phyloP scores from a whole-genome alignment of 2,888 invertebrate genomes.

The Therioaphis trifolii region DNA sequence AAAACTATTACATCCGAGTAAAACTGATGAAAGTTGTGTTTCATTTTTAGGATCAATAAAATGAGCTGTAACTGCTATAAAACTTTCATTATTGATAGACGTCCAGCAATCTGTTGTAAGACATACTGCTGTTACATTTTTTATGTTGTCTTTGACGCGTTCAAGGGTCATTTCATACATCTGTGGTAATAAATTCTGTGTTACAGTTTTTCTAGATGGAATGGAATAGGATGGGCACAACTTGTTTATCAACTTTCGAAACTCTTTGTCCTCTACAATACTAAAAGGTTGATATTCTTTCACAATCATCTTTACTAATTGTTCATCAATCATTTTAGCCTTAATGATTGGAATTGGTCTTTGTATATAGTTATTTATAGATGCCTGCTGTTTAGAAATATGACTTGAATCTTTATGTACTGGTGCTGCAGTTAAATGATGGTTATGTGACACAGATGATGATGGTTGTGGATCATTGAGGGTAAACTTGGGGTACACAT shows the following conservation, averaged over 20 bases:
- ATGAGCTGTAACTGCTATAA: conserved; percentile 20
- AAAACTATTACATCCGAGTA: background rate
- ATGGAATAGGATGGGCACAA: background rate
- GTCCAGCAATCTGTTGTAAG: background rate
- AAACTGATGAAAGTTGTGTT: background rate
- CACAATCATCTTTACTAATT: conserved; percentile 40
- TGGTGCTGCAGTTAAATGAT: background rate
- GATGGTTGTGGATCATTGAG: conserved; percentile 7
- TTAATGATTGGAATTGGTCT: background rate
- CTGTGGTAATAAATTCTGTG: conserved; percentile 6
- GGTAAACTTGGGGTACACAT: no score
- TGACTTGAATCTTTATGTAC: background rate
- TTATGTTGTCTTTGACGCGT: background rate
- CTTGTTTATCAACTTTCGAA: conserved; percentile 11
- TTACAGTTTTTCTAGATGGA: conserved; percentile 8
- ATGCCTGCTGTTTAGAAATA: background rate
- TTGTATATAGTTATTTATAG: background rate
- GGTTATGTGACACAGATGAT: background rate
- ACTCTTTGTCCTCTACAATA: no score
- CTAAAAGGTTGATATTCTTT: conserved; percentile 63
- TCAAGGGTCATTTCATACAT: background rate
- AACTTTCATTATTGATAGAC: conserved; percentile 13
- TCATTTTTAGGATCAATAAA: conserved; percentile 23
- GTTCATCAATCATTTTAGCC: background rate
- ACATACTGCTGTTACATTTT: conserved; percentile 24